Base-by-base conservation (phyloP, 2,888 invertebrate genomes). In the Panzeria rudis region DNA sequence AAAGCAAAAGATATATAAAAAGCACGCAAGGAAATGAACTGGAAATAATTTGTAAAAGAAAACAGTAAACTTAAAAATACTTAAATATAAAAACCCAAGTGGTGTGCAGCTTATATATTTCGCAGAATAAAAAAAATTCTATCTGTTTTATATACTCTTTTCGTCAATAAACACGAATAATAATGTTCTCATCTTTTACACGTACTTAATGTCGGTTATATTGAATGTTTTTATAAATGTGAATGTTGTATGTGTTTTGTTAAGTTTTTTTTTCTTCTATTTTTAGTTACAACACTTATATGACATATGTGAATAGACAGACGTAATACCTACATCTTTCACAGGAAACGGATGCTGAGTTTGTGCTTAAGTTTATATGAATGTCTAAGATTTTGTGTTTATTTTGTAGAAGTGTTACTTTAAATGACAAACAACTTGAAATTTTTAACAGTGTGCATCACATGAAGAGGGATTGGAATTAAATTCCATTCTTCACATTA, bases 31-130 rank as follows among this genome's bases (percentile, higher is more conserved):
- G 32, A 81, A 82, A 73, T 59, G 66, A 79, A 72, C 62, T 76
- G 64, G 76, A 77, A 72, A 78, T 54, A 64, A 79, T 71, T 71
- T 38, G 71, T 23, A 41, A 64, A 59, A 44, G 35, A 64, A 20
- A 32, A 64, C 44, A 54, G 20, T 20, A 73, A 29, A 71, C 20
- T 41, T 32, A 17, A 50, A 20, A 59, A 64, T 54, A 72, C 32
- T 64, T 72, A 64, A 56, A 80, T n/a, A n/a, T n/a, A 38, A 56
- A 41, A 72, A 81, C 78, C 50, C n/a, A 69, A 61, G n/a, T 47
- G 66, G 61, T 71, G 84, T 73, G 71, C 81, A 81, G 82, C 82
- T 83, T 77, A 77, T 66, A 64, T 50, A 47, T 71, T 23, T 54
- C 8, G 15, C 13, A 29, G 17, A 23, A 20, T 0, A n/a, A 3